A percentile compares a stretch with the other conserved stretches of the same genome.
Evolutionary conservation across 2,888 invertebrate genomes (phyloP).

Genomic region (Troides oblongomaculatus): DNA sequence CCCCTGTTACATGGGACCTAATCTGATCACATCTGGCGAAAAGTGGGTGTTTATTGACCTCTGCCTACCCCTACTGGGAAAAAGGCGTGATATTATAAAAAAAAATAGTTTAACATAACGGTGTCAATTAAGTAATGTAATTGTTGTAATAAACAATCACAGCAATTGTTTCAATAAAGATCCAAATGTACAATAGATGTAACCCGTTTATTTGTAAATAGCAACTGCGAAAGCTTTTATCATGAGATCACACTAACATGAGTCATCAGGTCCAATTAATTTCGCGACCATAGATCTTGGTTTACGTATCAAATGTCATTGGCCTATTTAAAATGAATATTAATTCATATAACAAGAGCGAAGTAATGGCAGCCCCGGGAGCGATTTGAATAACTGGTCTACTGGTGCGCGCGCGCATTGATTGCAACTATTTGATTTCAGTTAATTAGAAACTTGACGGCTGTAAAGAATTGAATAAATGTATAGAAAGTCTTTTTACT

Average conservation of each 20-base stretch:
- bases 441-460: constrained; percentile 28
- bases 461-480: constrained; percentile 29
- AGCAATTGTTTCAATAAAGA: too few relatives aligned
- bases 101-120: too few relatives aligned
- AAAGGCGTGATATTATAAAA: too few relatives aligned
- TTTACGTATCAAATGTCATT: constrained; percentile 55
- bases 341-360: constrained; percentile 37
- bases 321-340: constrained; percentile 54
- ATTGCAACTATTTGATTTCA: constrained; percentile 30
- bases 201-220: neutral
- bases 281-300: constrained; percentile 49
- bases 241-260: constrained; percentile 45
- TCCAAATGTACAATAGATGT: neutral
- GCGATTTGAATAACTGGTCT: constrained; percentile 41
- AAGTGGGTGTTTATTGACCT: too few relatives aligned
- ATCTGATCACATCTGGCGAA: too few relatives aligned
- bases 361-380: constrained; percentile 30
- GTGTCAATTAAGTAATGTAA: too few relatives aligned
- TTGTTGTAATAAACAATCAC: too few relatives aligned
- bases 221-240: neutral
- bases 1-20: too few relatives aligned
- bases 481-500: constrained; percentile 38
- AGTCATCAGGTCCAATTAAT: constrained; percentile 59
- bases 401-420: constrained; percentile 25
- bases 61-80: too few relatives aligned